A percentile compares a stretch with the other conserved stretches of the same genome.
These are phyloP conservation scores for Hypanus sabinus DNA, from an alignment of 2,113 vertebrate genomes.

Conservation along the genomic window DNA sequence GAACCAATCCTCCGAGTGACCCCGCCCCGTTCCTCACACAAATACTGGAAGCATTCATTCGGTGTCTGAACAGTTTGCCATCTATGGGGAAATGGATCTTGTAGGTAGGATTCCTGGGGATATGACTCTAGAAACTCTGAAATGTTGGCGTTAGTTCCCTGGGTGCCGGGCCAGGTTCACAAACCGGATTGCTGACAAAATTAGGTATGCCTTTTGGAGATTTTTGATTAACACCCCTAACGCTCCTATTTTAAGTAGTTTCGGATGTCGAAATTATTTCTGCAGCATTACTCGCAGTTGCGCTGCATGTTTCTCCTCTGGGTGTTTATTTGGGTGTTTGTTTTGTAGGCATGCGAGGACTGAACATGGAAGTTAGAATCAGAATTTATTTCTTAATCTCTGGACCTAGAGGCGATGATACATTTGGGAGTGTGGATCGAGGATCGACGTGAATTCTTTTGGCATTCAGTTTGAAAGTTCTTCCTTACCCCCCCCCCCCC, in stretches of 20 bases:
- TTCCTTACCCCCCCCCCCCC: neutral
- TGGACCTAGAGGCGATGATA: neutral
- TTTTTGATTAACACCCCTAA: neutral
- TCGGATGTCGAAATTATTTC: neutral
- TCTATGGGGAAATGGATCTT: constrained; percentile 32
- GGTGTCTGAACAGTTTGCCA: neutral
- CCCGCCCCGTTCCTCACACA: constrained; percentile 21
- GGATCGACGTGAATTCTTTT: neutral
- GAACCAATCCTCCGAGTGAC: neutral
- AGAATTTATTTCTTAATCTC: neutral
- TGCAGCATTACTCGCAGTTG: neutral
- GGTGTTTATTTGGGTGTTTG: neutral
- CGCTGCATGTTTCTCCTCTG: neutral
- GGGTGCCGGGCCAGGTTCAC: neutral
- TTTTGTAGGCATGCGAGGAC: neutral
- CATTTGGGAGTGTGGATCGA: neutral
- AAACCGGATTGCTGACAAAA: neutral
- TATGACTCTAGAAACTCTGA: constrained; percentile 24
- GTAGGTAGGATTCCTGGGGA: constrained; percentile 35
- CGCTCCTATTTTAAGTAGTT: neutral
- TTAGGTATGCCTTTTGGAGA: constrained; percentile 15
- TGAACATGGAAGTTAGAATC: neutral
- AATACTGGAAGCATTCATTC: constrained; percentile 36
- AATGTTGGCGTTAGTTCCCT: constrained; percentile 16
- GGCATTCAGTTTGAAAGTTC: neutral